A percentile compares a stretch with the other conserved stretches of the same genome.
Evolutionary conservation across 1,140 invertebrate species (phyloP).

Genomic region (Ostrea edulis): DNA sequence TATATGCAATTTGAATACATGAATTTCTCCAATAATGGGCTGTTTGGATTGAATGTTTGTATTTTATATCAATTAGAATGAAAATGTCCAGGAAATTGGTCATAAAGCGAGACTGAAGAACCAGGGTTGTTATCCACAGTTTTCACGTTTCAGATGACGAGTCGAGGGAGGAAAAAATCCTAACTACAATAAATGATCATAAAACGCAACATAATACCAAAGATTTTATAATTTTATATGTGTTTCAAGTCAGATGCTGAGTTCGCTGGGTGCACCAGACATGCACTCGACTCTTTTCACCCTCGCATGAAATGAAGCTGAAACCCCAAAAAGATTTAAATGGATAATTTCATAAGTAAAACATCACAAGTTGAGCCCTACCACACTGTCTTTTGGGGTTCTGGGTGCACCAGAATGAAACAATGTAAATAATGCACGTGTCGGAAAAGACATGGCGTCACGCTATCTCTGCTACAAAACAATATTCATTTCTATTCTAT

Average conservation of each 20-base stretch:
- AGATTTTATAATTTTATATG: conserved; percentile 13
- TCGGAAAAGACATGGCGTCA: neutral
- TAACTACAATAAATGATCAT: conserved; percentile 26
- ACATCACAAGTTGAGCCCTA: conserved; percentile 33
- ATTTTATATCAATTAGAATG: conserved; percentile 31
- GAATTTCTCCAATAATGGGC: conserved; percentile 15
- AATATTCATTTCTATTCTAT: conserved; percentile 3
- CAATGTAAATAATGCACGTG: conserved; percentile 17
- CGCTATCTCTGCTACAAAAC: neutral
- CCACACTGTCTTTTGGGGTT: conserved; percentile 8
- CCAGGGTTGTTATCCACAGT: neutral
- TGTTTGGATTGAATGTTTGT: neutral
- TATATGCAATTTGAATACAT: conserved; percentile 8
- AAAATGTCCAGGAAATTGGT: neutral
- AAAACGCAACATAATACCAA: conserved; percentile 15
- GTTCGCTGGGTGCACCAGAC: conserved; percentile 27
- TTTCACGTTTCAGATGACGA: conserved; percentile 28
- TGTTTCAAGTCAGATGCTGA: conserved; percentile 30
- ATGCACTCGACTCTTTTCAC: conserved; percentile 19
- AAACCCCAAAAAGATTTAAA: conserved; percentile 35
- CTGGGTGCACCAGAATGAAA: conserved; percentile 9
- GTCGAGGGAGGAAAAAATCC: neutral
- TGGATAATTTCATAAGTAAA: conserved; percentile 39
- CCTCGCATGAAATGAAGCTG: conserved; percentile 33
- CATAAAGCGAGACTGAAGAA: neutral